A percentile compares a stretch with the other conserved stretches of the same genome.
Evolutionary conservation across 2,888 invertebrate species (phyloP).

Genomic region (Euspilapteryx auroguttella): DNA sequence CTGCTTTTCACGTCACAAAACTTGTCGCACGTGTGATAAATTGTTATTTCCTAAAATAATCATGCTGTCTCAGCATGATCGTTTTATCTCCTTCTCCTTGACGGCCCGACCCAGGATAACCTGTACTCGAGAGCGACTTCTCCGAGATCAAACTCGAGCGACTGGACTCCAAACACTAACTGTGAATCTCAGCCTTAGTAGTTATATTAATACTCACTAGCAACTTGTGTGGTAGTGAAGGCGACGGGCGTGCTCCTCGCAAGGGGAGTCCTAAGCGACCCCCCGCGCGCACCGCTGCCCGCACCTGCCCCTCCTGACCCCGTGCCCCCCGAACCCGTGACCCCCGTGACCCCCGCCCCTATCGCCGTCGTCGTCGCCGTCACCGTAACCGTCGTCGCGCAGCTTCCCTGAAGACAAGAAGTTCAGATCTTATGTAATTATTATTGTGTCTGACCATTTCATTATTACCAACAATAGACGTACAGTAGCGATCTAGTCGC

Average conservation of each 20-base stretch:
- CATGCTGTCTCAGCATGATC: no score
- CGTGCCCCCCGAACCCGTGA: slow-evolving; percentile 7
- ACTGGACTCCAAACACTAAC: no score
- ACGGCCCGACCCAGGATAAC: no score
- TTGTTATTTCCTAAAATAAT: no score
- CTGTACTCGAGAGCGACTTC: no score
- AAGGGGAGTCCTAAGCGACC: slow-evolving; percentile 48
- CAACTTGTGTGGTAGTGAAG: slow-evolving; percentile 47
- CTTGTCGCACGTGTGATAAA: no score
- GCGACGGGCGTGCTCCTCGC: slow-evolving; percentile 52
- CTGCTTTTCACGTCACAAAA: no score
- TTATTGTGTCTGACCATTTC: slow-evolving; percentile 5
- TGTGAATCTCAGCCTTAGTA: no score
- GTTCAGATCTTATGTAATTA: not conserved
- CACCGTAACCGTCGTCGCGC: not conserved
- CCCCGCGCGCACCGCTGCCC: slow-evolving; percentile 30
- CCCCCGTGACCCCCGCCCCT: slow-evolving; percentile 8
- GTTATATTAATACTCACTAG: slow-evolving; percentile 47
- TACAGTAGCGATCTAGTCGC: no score
- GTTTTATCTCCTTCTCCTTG: no score
- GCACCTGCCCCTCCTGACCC: slow-evolving; percentile 14
- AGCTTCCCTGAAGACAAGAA: not conserved
- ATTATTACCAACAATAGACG: no score
- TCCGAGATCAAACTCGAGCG: no score
- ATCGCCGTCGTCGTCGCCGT: slow-evolving; percentile 12